Conservation (phyloP, 2,113 vertebrate species). For the Sialia sialis region DNA sequence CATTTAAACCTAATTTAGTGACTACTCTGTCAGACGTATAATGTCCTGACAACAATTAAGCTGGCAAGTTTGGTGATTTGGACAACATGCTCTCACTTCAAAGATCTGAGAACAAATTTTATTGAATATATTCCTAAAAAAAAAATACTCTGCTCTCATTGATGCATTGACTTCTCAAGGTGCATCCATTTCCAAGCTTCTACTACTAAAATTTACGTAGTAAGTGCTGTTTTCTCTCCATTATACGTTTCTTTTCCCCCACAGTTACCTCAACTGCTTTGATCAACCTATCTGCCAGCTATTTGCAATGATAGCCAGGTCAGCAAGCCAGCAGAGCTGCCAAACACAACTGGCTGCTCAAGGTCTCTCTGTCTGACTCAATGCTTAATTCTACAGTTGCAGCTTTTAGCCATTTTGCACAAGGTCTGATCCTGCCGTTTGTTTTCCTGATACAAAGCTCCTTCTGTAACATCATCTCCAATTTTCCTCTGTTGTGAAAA, state of each 20-base stretch:
- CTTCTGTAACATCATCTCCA: background rate
- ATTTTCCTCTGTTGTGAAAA: background rate
- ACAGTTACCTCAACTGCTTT: background rate
- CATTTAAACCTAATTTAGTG: background rate
- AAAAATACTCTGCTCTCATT: background rate
- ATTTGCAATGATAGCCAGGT: background rate
- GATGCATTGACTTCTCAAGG: background rate
- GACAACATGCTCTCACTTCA: background rate
- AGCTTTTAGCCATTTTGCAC: background rate
- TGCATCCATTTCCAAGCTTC: background rate
- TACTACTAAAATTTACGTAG: background rate
- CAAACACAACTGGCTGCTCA: background rate
- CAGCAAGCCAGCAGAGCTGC: background rate
- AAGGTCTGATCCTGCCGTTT: background rate
- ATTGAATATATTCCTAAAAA: background rate
- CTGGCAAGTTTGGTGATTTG: background rate
- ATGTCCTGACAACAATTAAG: background rate
- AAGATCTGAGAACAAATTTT: background rate
- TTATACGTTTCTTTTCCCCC: background rate
- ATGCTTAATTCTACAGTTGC: background rate
- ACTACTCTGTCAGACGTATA: background rate
- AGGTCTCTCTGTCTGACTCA: background rate
- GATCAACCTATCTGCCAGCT: background rate
- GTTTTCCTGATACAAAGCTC: accelerated
- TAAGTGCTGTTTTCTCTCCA: background rate